phyloP scores from a whole-genome alignment of 1,140 invertebrate species.

The Drosophila guanche region DNA sequence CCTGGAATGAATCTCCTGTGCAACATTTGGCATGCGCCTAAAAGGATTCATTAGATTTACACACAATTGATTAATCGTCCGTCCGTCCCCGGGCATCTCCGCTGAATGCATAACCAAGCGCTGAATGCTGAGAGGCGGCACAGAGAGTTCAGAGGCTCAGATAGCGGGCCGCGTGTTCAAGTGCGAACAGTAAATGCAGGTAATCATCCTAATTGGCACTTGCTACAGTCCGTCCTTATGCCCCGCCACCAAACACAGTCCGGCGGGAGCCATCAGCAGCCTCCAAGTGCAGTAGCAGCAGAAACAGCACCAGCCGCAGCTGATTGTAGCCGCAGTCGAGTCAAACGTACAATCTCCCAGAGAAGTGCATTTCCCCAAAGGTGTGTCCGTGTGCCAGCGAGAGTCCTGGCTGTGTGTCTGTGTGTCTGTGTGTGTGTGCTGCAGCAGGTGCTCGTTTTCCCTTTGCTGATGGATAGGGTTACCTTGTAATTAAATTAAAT shows the following conservation, averaged over 20 bases:
- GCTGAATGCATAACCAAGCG: slow-evolving; percentile 15
- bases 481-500: slow-evolving; percentile 80
- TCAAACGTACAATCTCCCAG: not conserved
- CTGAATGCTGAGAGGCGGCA: not conserved
- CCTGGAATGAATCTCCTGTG: slow-evolving; percentile 52
- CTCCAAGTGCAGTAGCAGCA: slow-evolving; percentile 10
- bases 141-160: not conserved
- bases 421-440: slow-evolving; percentile 11
- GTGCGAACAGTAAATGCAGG: slow-evolving; percentile 54
- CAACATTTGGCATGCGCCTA: slow-evolving; percentile 58
- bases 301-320: slow-evolving; percentile 1
- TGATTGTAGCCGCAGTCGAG: slow-evolving; percentile 9
- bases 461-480: slow-evolving; percentile 67
- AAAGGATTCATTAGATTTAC: slow-evolving; percentile 54
- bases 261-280: slow-evolving; percentile 21
- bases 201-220: slow-evolving; percentile 74
- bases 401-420: slow-evolving; percentile 2
- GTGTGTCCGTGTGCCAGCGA: slow-evolving; percentile 17
- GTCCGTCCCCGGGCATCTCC: too few relatives aligned
- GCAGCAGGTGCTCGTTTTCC: slow-evolving; percentile 63
- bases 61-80: slow-evolving; percentile 59
- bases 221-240: slow-evolving; percentile 7
- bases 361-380: slow-evolving; percentile 27
- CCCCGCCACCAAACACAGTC: slow-evolving; percentile 26
- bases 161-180: slow-evolving; percentile 7